Percentiles rank a stretch among this genome's conserved stretches.
Evolutionary conservation across 1,140 invertebrate species (phyloP).

Genomic region (Cydia amplana): DNA sequence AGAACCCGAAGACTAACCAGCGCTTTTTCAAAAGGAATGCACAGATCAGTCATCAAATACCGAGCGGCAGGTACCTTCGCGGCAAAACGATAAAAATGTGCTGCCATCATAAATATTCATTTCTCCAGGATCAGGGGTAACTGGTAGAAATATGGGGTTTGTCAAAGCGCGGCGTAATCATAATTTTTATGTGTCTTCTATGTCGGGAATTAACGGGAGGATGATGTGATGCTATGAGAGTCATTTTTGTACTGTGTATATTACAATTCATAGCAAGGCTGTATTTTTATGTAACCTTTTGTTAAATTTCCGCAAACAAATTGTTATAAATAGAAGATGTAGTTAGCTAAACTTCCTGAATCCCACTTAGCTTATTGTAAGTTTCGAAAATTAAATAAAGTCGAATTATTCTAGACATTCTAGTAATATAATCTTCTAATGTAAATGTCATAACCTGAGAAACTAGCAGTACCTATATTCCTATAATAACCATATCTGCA

Average conservation of each 20-base stretch:
- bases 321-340: background rate
- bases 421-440: no score
- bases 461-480: no score
- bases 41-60: slow-evolving; percentile 45
- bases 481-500: no score
- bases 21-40: slow-evolving; percentile 17
- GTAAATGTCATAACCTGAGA: no score
- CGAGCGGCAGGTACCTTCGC: slow-evolving; percentile 46
- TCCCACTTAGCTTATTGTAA: background rate
- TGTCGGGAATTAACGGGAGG: background rate
- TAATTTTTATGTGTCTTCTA: slow-evolving; percentile 63
- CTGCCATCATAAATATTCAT: slow-evolving; percentile 71
- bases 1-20: slow-evolving; percentile 8
- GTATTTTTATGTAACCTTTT: background rate
- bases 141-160: slow-evolving; percentile 66
- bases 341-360: background rate
- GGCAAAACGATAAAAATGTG: slow-evolving; percentile 64
- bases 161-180: slow-evolving; percentile 65
- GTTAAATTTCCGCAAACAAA: background rate
- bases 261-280: background rate
- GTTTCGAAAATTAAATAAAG: background rate
- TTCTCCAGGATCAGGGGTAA: slow-evolving; percentile 47
- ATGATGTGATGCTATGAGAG: background rate
- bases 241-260: background rate
- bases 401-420: no score